Conservation (phyloP, 2,113 vertebrate species). For the Bujurquina vittata region DNA sequence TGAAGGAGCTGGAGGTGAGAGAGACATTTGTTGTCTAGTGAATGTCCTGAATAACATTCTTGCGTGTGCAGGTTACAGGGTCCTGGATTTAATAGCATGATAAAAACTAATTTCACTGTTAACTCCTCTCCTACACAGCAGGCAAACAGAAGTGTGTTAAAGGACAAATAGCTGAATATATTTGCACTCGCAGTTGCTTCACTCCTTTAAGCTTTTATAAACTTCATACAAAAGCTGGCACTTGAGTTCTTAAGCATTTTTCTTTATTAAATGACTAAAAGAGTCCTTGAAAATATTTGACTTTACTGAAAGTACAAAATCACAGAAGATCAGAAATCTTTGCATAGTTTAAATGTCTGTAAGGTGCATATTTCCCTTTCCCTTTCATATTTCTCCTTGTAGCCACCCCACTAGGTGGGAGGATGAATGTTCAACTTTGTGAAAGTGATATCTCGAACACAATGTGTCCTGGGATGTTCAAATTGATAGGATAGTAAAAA, state of each 20-base stretch:
- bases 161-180: background rate
- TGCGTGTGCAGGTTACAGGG: background rate
- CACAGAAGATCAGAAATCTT: background rate
- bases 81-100: background rate
- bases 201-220: background rate
- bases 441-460: too few relatives aligned
- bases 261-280: background rate
- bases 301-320: background rate
- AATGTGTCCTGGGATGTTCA: too few relatives aligned
- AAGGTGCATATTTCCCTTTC: background rate
- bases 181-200: background rate
- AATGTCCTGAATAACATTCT: background rate
- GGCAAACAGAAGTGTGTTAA: background rate
- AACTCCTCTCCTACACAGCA: background rate
- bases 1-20: conserved; percentile 91
- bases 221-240: background rate
- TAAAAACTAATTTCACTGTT: background rate
- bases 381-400: background rate
- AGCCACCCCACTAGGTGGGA: too few relatives aligned
- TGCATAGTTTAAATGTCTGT: background rate
- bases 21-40: background rate
- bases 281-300: background rate
- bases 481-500: too few relatives aligned
- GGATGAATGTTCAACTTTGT: too few relatives aligned
- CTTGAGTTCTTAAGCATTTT: background rate